Conservation (phyloP, 2,113 vertebrate genomes). For the Poeciliopsis retropinna region DNA sequence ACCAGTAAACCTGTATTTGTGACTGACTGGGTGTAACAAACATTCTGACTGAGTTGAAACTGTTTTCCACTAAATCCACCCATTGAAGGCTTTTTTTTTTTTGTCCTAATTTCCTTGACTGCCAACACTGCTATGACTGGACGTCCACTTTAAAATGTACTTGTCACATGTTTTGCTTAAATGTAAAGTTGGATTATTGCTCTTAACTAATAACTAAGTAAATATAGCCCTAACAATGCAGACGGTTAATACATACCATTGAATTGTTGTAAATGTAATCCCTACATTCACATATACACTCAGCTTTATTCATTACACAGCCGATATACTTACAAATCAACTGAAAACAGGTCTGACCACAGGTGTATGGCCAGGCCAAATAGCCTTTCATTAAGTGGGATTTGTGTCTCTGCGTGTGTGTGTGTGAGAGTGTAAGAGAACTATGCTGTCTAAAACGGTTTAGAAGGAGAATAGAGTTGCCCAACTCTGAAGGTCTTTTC, state of each 20-base stretch:
- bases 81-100: constrained; percentile 47
- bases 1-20: constrained; percentile 66
- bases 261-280: constrained; percentile 15
- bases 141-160: constrained; percentile 29
- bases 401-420: background rate
- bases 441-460: constrained; percentile 26
- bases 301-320: constrained; percentile 50
- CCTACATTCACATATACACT: constrained; percentile 23
- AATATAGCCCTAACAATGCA: background rate
- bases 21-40: constrained; percentile 59
- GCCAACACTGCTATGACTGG: constrained; percentile 4
- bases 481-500: constrained; percentile 6
- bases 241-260: constrained; percentile 1
- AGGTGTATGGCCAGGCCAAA: constrained; percentile 72
- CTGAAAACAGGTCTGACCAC: constrained; percentile 63
- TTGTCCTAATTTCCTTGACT: constrained; percentile 29
- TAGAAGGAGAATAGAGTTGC: constrained; percentile 27
- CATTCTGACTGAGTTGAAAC: constrained; percentile 60
- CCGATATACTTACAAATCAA: constrained; percentile 72
- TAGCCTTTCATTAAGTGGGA: constrained; percentile 37
- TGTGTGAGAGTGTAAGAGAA: constrained; percentile 15
- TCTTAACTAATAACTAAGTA: background rate
- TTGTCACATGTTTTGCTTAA: background rate
- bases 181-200: constrained; percentile 7
- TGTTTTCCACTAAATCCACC: constrained; percentile 44